Conservation (phyloP, 2,888 invertebrate genomes). For the Lasioglossum leucozonium region DNA sequence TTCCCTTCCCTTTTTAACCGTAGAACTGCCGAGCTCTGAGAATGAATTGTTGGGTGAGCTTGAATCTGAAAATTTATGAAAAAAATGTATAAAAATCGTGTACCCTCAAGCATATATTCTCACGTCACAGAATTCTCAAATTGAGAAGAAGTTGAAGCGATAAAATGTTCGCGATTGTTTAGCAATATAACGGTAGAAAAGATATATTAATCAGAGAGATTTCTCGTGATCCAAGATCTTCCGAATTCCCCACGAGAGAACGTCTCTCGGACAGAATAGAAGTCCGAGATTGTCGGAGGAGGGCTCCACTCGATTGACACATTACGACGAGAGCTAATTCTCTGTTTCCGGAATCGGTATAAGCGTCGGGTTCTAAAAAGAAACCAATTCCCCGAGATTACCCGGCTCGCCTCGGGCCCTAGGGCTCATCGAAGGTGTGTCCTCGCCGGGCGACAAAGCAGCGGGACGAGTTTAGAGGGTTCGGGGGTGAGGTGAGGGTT, state of each 20-base stretch:
- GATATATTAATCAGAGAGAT: not conserved
- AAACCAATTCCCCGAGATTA: not conserved
- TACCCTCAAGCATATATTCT: not conserved
- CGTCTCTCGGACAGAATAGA: not conserved
- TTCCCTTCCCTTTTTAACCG: not conserved
- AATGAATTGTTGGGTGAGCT: not conserved
- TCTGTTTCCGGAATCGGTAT: not conserved
- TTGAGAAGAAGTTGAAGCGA: not conserved
- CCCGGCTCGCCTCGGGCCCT: not conserved
- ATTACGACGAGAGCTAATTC: not conserved
- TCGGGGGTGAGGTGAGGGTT: not conserved
- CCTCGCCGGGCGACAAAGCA: constrained; percentile 8
- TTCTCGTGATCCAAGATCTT: not conserved
- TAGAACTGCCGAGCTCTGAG: not conserved
- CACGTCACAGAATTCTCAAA: not conserved
- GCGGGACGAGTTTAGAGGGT: not conserved
- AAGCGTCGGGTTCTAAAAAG: constrained; percentile 6
- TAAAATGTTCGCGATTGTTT: no score
- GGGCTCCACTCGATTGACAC: not conserved
- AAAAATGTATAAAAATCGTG: not conserved
- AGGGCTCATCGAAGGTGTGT: constrained; percentile 9
- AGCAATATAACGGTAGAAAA: no score
- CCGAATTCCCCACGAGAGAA: not conserved
- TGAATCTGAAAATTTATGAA: no score
- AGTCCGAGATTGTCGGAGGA: not conserved